Conservation (phyloP, 2,797 vertebrate genomes). For the Furcifer pardalis region DNA sequence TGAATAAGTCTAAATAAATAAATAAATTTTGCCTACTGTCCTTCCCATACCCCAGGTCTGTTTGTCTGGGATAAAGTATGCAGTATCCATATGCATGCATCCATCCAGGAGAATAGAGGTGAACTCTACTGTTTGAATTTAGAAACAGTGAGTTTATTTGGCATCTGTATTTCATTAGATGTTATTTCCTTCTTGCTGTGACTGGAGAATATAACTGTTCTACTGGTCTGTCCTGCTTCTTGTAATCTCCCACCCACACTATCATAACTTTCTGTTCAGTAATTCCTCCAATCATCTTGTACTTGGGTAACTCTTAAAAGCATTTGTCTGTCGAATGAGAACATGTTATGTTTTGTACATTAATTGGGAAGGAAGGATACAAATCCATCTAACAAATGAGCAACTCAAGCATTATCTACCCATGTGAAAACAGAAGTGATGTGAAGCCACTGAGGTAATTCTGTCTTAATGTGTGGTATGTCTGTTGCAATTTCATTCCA, state of each 20-base stretch:
- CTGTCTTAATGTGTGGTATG: not conserved
- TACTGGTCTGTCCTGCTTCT: conserved; percentile 32
- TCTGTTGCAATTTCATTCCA: not conserved
- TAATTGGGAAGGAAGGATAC: not conserved
- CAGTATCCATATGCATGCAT: conserved; percentile 27
- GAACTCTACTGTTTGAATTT: conserved; percentile 45
- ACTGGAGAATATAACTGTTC: conserved; percentile 66
- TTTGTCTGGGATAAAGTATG: conserved; percentile 41
- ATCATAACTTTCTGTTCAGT: conserved; percentile 49
- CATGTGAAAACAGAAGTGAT: not conserved
- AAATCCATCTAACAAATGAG: not conserved
- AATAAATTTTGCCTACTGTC: not conserved
- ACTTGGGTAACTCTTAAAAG: conserved; percentile 38
- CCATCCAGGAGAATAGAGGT: conserved; percentile 18
- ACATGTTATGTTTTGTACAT: not conserved
- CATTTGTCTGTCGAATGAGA: conserved; percentile 60
- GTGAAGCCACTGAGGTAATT: not conserved
- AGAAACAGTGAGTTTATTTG: conserved; percentile 60
- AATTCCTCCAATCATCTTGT: conserved; percentile 1
- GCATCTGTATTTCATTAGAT: conserved; percentile 74
- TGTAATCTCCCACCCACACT: conserved; percentile 49
- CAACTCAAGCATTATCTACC: not conserved
- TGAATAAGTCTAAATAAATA: too few species aligned
- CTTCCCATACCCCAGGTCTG: conserved; percentile 16
- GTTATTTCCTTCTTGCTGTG: conserved; percentile 69